Evolutionary conservation across 1,140 invertebrate genomes (phyloP), one percentile per base, ranked within the genome.

Genomic region (Amyelois transitella): DNA sequence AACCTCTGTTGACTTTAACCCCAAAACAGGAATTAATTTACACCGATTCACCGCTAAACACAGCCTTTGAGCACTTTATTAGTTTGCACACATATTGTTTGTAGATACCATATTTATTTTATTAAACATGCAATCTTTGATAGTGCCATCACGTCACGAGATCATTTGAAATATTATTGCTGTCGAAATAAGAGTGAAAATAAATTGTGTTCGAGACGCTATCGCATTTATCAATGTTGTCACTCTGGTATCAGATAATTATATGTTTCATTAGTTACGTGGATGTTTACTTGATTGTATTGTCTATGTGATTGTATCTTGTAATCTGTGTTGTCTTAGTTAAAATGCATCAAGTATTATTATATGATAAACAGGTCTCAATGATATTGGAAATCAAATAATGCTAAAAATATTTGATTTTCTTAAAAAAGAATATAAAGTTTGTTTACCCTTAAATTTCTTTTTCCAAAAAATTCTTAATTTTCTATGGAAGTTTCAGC

Each of bases 281-380:
- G n/a, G n/a, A 6, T 32, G 25, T 32, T 10, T 12, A 3, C 12
- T 38, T 38, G 32, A 38, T 8, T 38, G 32, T 38, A 38, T 38
- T 38, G 32, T 38, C 1, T 38, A 4, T 38, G 32, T 38, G 32
- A 2, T 8, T n/a, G n/a, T 38, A 38, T 14, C 20, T 43, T 51
- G 44, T 45, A n/a, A n/a, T n/a, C n/a, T n/a, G n/a, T 43, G n/a
- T 25, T 22, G 25, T 43, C 58, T 38, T 19, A 51, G n/a, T 25
- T 25, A 12, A 57, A 54, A 47, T 28, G 2, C 17, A 14, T 14
- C n/a, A 38, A n/a, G 3, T 24, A 24, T 24, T 24, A 24, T 8
- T 24, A 24, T 24, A 8, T 24, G 22, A 5, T 24, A 24, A 24
- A 24, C n/a, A n/a, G n/a, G n/a, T n/a, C n/a, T n/a, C n/a, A n/a